phyloP scores from a whole-genome alignment of 23 tunicate genomes.

The Diplosoma virens region DNA sequence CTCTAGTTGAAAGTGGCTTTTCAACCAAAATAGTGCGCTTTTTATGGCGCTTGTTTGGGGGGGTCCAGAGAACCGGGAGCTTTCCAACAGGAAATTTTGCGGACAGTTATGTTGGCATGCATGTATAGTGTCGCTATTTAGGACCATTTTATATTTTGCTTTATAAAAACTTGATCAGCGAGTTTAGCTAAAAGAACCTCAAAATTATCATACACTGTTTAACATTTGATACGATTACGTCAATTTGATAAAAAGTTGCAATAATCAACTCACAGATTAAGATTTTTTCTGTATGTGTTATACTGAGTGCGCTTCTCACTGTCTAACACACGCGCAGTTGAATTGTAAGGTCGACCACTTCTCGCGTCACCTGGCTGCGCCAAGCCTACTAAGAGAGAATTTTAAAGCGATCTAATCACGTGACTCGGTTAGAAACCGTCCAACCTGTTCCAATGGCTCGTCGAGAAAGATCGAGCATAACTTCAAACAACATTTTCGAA shows the following conservation, averaged over 20 bases:
- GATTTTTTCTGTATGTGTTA: constrained; percentile 46
- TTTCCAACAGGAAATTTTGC: too few relatives aligned
- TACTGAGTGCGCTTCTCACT: constrained; percentile 24
- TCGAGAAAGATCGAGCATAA: constrained; percentile 55
- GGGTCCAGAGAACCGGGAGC: too few relatives aligned
- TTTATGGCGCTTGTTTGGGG: too few relatives aligned
- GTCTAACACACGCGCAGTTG: constrained; percentile 17
- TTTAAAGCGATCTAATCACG: neutral
- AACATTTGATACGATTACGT: neutral
- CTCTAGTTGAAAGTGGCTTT: too few relatives aligned
- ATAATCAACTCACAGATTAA: constrained; percentile 66
- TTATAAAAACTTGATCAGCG: too few relatives aligned
- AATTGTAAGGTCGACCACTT: constrained; percentile 45
- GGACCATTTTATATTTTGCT: too few relatives aligned
- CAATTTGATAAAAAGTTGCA: neutral
- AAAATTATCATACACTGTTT: too few relatives aligned
- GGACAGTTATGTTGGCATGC: too few relatives aligned
- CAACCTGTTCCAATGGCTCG: constrained; percentile 38
- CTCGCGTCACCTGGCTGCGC: neutral
- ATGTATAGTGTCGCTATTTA: too few relatives aligned
- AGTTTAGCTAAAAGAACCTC: too few relatives aligned
- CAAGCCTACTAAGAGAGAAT: neutral
- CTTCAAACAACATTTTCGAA: constrained; percentile 65
- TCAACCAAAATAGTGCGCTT: too few relatives aligned
- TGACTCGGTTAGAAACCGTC: neutral